Conservation (phyloP, 2,797 vertebrate species). For the Sylvia borin region DNA sequence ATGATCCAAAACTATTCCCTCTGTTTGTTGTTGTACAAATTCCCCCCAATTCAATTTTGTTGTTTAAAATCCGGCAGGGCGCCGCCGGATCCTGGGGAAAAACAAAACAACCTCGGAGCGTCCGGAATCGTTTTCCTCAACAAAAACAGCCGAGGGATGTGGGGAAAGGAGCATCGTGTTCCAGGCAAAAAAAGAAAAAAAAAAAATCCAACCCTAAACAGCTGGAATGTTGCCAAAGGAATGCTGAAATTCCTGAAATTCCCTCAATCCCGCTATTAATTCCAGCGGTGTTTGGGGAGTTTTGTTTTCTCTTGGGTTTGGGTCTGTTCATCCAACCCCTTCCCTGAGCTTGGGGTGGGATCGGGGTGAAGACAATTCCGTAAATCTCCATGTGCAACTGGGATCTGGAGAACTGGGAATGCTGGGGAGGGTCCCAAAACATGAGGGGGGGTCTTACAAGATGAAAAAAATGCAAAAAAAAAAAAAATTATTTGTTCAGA, state of each 20-base stretch:
- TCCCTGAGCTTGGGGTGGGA: neutral
- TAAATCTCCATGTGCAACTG: neutral
- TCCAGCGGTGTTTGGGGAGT: rapidly evolving
- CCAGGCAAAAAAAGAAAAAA: no score
- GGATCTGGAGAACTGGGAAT: neutral
- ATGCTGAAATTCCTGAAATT: neutral
- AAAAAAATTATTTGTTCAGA: neutral
- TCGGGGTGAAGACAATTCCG: neutral
- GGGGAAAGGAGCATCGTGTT: neutral
- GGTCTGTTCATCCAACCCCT: neutral
- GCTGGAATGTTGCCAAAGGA: neutral
- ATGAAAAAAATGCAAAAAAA: no score
- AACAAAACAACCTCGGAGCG: neutral
- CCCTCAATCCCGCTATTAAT: neutral
- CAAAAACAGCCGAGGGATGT: neutral
- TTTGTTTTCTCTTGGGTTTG: neutral
- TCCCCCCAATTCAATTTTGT: neutral
- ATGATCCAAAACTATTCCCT: neutral
- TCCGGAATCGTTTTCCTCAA: neutral
- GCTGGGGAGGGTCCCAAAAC: no score
- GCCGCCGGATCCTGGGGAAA: neutral
- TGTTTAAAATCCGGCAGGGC: neutral
- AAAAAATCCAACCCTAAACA: neutral
- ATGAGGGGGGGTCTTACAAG: no score
- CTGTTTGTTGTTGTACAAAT: neutral